Base-by-base conservation (phyloP, 2,113 vertebrate species). In the Grus americana region DNA sequence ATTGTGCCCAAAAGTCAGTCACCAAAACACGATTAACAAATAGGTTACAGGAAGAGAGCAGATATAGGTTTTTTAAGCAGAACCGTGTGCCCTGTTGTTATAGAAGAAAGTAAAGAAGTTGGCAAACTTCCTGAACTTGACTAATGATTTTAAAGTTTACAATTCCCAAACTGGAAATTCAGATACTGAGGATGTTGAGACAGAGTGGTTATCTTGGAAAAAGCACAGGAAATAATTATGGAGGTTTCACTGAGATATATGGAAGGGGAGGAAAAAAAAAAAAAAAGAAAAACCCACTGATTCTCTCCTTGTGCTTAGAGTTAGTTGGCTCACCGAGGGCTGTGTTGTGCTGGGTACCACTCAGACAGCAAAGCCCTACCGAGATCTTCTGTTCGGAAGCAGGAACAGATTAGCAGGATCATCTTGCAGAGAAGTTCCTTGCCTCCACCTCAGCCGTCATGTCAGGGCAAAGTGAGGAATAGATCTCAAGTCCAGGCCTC, bases 21-120 rank as follows among this genome's bases (percentile, higher is more conserved):
- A 97, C 95, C 92, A 98, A 98, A 98, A 96, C 95, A 68, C 79
- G 96, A 98, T 97, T 98, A 98, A 97, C 95, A 96, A 98, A 96
- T 97, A 97, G 91, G 97, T 97, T 97, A 95, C 86, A 97, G 96
- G 96, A 98, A 97, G 83, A 94, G 73, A 97, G 83, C 58, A 96
- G 97, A 97, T 94, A 94, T 94, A 94, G 91, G 49, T 86, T 95
- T 97, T 95, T 91, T 49, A 93, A 96, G 91, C 49, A 95, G 92
- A 97, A 97, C 40, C 24, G 29, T 92, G 93, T 94, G 75, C 55
- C 65, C n/a, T 70, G 55, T 74, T 91, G 55, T 79, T 72, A 11
- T 11, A 76, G 68, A 87, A 78, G 66, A 85, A 89, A 96, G 66
- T 93, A 54, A 95, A 94, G 92, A 85, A 88, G 59, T 36, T 86